Base-by-base conservation (phyloP, 2,113 vertebrate genomes). In the Aldabrachelys gigantea region DNA sequence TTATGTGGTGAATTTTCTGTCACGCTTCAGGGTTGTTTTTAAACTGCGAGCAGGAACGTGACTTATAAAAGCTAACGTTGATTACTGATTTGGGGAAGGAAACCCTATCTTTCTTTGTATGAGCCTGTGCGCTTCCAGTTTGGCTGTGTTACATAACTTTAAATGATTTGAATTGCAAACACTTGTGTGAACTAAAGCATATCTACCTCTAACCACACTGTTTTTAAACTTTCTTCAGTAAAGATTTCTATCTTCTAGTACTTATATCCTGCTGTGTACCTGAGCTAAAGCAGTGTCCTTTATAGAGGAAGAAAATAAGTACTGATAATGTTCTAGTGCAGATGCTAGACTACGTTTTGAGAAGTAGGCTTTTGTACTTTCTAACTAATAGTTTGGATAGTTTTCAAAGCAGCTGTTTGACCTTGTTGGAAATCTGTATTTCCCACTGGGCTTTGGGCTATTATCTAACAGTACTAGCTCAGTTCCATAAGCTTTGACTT, bases 341-440 rank as follows among this genome's bases (percentile, higher is more conserved):
- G 10, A 1, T 56, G 47, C n/a, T 91, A 49, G 82, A 4, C 57
- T 88, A 21, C 47, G 44, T 82, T 75, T 88, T 80, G 41, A 38
- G 80, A 91, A 79, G 6, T 29, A 24, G 38, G 22, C 13, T 49
- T 95, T 88, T 95, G 88, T 96, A 72, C 17, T 65, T 12, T 80
- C 81, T 52, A 86, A 62, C 57, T 81, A 88, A 69, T 78, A 91
- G 56, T 85, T 96, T 52, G 49, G 53, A 89, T 76, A 54, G 92
- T 54, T 72, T 87, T 95, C 56, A 95, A 92, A 44, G 44, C 62
- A 89, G 84, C 80, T 95, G 94, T 95, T 89, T 85, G 94, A 95
- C 88, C 76, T 91, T 92, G 44, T 92, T 93, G 84, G 38, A 91
- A 95, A 94, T 79, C 29, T 90, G 2, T 84, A 0, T 91, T 92